Percentiles rank a stretch among this genome's conserved stretches.
These are phyloP conservation scores for Andricus curvator DNA, from an alignment of 2,888 invertebrate genomes.

Conservation along the genomic window DNA sequence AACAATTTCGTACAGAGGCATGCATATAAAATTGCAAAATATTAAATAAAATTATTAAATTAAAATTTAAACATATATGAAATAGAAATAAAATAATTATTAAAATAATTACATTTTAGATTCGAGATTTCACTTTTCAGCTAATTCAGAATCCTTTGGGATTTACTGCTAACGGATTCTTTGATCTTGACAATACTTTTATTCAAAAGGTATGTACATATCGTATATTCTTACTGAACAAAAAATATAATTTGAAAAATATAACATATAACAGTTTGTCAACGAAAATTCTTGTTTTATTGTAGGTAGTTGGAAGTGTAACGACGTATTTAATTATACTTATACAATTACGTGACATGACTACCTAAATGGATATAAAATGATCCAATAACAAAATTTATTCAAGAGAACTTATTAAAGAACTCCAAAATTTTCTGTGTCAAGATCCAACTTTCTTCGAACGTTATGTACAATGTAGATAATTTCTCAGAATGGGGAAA, in stretches of 20 bases:
- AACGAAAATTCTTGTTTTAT: conserved; percentile 3
- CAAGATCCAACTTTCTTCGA: too few species aligned
- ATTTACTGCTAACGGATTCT: conserved; percentile 44
- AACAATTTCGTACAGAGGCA: conserved; percentile 51
- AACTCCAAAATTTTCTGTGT: too few species aligned
- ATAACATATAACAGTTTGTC: background rate
- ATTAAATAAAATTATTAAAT: background rate
- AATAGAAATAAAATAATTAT: background rate
- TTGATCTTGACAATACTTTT: conserved; percentile 38
- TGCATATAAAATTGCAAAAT: background rate
- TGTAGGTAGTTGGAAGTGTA: conserved; percentile 26
- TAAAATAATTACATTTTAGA: background rate
- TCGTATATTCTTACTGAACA: background rate
- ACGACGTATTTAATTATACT: conserved; percentile 41
- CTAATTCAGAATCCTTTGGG: conserved; percentile 42
- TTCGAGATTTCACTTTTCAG: conserved; percentile 44
- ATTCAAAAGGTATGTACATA: conserved; percentile 42
- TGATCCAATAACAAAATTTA: too few species aligned
- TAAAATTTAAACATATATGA: background rate
- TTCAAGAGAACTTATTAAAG: too few species aligned
- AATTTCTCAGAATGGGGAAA: too few species aligned
- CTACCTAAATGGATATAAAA: background rate
- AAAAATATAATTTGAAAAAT: background rate
- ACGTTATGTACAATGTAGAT: too few species aligned
- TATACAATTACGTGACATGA: conserved; percentile 17